Conservation (phyloP, 2,797 vertebrate genomes). For the Leptodactylus fallax region DNA sequence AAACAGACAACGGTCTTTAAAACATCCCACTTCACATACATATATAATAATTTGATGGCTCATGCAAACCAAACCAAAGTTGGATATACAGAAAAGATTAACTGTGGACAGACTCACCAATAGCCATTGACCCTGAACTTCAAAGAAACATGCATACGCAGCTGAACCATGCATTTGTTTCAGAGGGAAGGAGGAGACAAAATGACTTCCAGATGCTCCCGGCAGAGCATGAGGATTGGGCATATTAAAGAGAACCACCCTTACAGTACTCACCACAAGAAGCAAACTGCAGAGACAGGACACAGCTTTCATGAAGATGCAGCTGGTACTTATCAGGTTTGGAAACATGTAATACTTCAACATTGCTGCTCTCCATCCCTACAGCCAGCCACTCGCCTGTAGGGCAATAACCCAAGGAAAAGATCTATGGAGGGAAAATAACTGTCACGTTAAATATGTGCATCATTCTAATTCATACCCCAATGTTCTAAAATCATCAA, state of each 20-base stretch:
- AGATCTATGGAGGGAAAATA: conserved; percentile 68
- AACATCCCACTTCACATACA: no score
- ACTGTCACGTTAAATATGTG: neutral
- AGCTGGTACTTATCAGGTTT: conserved; percentile 80
- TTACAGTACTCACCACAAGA: conserved; percentile 75
- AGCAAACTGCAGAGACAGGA: conserved; percentile 84
- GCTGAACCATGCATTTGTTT: neutral
- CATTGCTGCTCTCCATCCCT: conserved; percentile 79
- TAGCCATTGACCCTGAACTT: neutral
- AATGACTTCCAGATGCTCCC: neutral
- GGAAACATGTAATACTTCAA: conserved; percentile 81
- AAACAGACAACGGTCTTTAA: neutral
- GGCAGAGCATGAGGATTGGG: no score
- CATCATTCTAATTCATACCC: no score
- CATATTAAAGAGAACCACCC: no score
- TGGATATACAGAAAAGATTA: no score
- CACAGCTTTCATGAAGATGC: conserved; percentile 79
- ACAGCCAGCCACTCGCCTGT: conserved; percentile 76
- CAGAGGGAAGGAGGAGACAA: neutral
- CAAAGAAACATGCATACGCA: neutral
- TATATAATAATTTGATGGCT: no score
- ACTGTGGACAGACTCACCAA: neutral
- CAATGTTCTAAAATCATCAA: neutral
- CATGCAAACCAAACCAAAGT: no score
- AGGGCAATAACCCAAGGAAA: conserved; percentile 74